Base-by-base conservation (phyloP, 2,888 invertebrate species). In the Corbicula japonica region DNA sequence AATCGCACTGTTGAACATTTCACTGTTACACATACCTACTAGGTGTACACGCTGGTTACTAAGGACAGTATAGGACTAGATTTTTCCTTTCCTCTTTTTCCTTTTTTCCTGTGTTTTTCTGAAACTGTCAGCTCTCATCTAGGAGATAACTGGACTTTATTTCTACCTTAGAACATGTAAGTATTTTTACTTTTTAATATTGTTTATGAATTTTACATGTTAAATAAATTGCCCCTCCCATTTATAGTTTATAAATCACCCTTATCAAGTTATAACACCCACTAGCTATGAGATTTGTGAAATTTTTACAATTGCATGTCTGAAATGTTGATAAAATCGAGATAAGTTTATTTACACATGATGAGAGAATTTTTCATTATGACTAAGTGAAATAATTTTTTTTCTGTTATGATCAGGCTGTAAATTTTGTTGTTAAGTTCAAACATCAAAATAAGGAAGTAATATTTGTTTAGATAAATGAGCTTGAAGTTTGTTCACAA, bases 1-100 rank as follows among this genome's bases (percentile, higher is more conserved):
- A 73, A 73, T 72, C 58, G 61, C 38, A 56, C 63, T 61, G 76
- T 56, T 71, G 28, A 69, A 63, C 46, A n/a, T n/a, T 54, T 41
- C 34, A 46, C 56, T 60, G 71, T 62, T 32, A 56, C 46, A 76
- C 71, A 63, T 73, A 78, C 73, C 41, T 72, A 73, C 70, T 68
- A 34, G 18, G 65, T 44, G 60, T 71, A 60, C 60, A 65, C 56
- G 50, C 48, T 71, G 50, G 76, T 76, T 52, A 76, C 76, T 58
- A 76, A 65, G 70, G 71, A 10, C 69, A 34, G 21, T 69, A 46
- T 56, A 58, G 30, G 30, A 44, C 30, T 56, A 46, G n/a, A 5
- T 58, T 38, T 44, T 28, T 69, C 58, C 32, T 54, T 56, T 61
- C 23, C 34, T 52, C 56, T 34, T 70, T 71, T 65, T 50, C 65